Conservation (phyloP, 2,888 invertebrate genomes). For the Tiphia femorata region DNA sequence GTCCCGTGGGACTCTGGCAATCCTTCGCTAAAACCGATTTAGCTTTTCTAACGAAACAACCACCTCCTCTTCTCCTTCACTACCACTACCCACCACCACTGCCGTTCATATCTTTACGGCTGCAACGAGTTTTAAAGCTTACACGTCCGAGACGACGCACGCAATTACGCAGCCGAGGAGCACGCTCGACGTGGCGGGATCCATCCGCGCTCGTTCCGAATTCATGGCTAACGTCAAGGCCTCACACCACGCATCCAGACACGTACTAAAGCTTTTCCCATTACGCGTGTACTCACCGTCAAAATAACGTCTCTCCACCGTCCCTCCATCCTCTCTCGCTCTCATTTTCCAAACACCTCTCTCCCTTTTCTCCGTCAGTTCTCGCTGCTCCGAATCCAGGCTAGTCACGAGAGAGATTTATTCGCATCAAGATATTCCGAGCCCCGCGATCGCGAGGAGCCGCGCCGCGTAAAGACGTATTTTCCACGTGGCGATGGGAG, state of each 20-base stretch:
- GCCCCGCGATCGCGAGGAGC: constrained; percentile 40
- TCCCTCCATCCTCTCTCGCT: constrained; percentile 1
- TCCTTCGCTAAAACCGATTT: no score
- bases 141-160: no score
- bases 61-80: no score
- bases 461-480: constrained; percentile 43
- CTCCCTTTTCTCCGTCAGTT: constrained; percentile 5
- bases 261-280: constrained; percentile 38
- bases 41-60: no score
- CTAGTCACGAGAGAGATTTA: constrained; percentile 55
- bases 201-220: constrained; percentile 41
- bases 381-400: constrained; percentile 29
- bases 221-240: constrained; percentile 35
- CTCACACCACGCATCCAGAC: constrained; percentile 26
- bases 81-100: no score
- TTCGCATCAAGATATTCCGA: constrained; percentile 57
- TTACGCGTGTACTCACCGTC: constrained; percentile 50
- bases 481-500: no score
- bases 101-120: no score
- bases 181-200: neutral
- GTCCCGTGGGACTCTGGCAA: no score
- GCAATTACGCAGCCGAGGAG: constrained; percentile 40
- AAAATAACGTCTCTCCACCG: constrained; percentile 22
- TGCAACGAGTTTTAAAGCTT: no score
- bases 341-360: neutral